Base-by-base conservation (phyloP, 2,113 vertebrate species). In the Ardeotis arabs region DNA sequence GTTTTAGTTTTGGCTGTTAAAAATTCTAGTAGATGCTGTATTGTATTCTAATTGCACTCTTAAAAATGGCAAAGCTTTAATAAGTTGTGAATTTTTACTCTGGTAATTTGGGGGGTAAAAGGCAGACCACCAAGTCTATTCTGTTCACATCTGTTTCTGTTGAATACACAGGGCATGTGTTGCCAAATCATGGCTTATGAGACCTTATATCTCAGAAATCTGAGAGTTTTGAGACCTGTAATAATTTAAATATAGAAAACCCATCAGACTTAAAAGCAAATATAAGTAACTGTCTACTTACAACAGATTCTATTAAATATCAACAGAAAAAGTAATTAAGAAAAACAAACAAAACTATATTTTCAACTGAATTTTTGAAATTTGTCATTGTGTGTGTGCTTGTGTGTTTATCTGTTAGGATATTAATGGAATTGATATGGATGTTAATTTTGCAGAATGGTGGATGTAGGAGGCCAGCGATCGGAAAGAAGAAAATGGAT, bases 401-500 rank as follows among this genome's bases (percentile, higher is more conserved):
- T 84, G 14, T 50, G 4, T 87, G 33, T 79, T 85, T 69, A 45
- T 50, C n/a, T 84, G 13, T 39, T 75, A 67, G 25, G 15, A 31
- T 84, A 23, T 88, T 90, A 6, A 52, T 94, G 44, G 62, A 92
- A 55, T 75, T 97, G 75, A 92, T 96, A 41, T 87, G 29, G 62
- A 79, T 98, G 49, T 98, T 98, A 75, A 96, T 95, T 90, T 97
- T 98, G 41, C 98, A 99, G 99, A 98, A 99, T 99, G 99, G 99
- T 99, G 96, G 99, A 99, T 95, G 99, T 99, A 31, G 99, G 99
- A 80, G 99, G 99, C 91, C 99, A 99, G 79, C 98, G 99, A 95
- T 99, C 99, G n/a, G 99, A 99, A 96, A 98, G 99, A 98, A 99
- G 99, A 98, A 99, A 99, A 98, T 99, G 99, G 99, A 99, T 99